Evolutionary conservation across 2,888 invertebrate species (phyloP).

Genomic region (Drosophila bunnanda): DNA sequence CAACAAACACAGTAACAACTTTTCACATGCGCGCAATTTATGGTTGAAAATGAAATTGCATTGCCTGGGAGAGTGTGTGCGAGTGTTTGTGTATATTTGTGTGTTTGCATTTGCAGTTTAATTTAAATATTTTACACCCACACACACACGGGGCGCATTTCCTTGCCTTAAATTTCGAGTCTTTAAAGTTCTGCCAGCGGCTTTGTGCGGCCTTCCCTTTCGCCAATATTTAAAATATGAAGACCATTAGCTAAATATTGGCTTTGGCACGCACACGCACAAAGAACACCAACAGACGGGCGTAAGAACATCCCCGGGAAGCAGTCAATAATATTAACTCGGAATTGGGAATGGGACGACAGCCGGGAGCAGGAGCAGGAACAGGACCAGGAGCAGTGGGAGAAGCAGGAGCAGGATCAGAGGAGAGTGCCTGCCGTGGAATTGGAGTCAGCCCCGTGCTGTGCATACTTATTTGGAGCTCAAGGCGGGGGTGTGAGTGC

Average conservation of each 20-base stretch:
- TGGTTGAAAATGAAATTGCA: slow-evolving; percentile 76
- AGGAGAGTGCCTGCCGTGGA: slow-evolving; percentile 9
- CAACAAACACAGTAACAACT: slow-evolving; percentile 39
- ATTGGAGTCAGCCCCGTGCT: slow-evolving; percentile 68
- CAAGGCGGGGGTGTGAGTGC: slow-evolving; percentile 67
- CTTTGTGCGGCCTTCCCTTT: slow-evolving; percentile 3
- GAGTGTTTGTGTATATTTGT: slow-evolving; percentile 17
- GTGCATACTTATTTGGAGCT: slow-evolving; percentile 80
- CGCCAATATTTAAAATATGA: slow-evolving; percentile 79
- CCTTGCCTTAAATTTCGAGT: slow-evolving; percentile 22
- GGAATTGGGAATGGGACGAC: slow-evolving; percentile 29
- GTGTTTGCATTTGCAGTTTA: slow-evolving; percentile 58
- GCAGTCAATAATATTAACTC: slow-evolving; percentile 79
- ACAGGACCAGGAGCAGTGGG: slow-evolving; percentile 13
- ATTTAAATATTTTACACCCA: slow-evolving; percentile 68
- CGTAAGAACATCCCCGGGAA: slow-evolving; percentile 48
- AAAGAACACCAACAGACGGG: background rate
- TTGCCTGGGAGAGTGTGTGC: slow-evolving; percentile 27
- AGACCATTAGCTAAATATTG: slow-evolving; percentile 80
- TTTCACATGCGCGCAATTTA: slow-evolving; percentile 67
- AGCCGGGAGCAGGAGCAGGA: slow-evolving; percentile 12
- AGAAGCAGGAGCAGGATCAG: slow-evolving; percentile 8
- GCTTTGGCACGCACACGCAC: slow-evolving; percentile 70
- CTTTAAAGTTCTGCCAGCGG: slow-evolving; percentile 33
- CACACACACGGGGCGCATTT: slow-evolving; percentile 27